Evolutionary conservation across 2,888 invertebrate genomes (phyloP).

Genomic region (Drosophila pseudotalamancana): DNA sequence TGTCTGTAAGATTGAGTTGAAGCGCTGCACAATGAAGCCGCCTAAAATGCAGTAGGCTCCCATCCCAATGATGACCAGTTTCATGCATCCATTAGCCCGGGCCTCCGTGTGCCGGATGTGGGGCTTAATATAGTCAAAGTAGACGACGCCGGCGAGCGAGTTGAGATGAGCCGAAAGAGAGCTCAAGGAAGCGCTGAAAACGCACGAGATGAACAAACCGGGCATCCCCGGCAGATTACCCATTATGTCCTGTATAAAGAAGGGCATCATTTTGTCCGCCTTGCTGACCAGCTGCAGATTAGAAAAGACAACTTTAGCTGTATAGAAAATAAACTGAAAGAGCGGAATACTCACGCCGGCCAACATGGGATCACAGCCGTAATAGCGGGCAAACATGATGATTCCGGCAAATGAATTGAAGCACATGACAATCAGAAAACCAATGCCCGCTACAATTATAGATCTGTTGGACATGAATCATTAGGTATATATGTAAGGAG

Average conservation of each 20-base stretch:
- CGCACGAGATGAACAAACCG: conserved; percentile 87
- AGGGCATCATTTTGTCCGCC: conserved; percentile 85
- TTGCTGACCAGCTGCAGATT: conserved; percentile 80
- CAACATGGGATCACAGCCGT: conserved; percentile 87
- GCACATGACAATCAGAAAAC: conserved; percentile 86
- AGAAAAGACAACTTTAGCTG: not conserved
- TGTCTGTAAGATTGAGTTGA: conserved; percentile 85
- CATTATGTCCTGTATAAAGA: conserved; percentile 86
- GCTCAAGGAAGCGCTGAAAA: conserved; percentile 87
- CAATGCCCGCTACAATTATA: conserved; percentile 85
- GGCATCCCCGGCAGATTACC: conserved; percentile 86
- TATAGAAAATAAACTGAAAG: accelerated
- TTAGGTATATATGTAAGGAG: not conserved
- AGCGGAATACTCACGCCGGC: conserved; percentile 82
- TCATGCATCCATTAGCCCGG: conserved; percentile 85
- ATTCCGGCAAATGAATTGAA: conserved; percentile 87
- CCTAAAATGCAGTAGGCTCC: conserved; percentile 88
- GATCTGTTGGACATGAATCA: conserved; percentile 82
- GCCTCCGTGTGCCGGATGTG: conserved; percentile 83
- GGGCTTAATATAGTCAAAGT: conserved; percentile 86
- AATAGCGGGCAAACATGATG: conserved; percentile 86
- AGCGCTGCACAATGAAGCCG: conserved; percentile 83
- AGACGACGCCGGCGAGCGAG: conserved; percentile 86
- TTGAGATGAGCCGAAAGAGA: conserved; percentile 86
- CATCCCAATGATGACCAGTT: conserved; percentile 82